phyloP scores from a whole-genome alignment of 2,797 vertebrate species.

The Halcyon badia region DNA sequence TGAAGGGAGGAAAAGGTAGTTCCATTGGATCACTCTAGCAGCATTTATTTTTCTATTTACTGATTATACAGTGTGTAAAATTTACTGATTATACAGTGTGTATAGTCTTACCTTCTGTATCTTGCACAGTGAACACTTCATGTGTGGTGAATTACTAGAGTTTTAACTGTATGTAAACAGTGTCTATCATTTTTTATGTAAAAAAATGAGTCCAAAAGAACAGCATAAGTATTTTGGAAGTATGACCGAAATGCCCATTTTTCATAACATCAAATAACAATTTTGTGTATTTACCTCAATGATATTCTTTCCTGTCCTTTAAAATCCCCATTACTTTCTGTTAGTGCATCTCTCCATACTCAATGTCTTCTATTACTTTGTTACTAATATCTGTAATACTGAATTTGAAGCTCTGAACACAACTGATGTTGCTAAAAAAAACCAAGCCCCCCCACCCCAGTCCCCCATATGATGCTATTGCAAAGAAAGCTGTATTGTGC shows the following conservation, averaged over 20 bases:
- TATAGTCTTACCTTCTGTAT: background rate
- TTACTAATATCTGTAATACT: background rate
- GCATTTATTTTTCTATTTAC: background rate
- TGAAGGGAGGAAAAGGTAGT: background rate
- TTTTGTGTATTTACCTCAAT: background rate
- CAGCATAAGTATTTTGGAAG: background rate
- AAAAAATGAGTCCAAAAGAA: background rate
- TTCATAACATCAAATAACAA: background rate
- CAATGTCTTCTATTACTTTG: background rate
- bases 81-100: background rate
- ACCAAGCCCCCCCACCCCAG: background rate
- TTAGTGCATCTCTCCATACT: background rate
- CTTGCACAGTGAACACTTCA: background rate
- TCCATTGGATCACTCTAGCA: background rate
- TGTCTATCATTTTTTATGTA: background rate
- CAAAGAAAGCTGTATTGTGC: background rate
- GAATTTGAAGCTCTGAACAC: background rate
- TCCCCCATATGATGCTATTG: accelerated
- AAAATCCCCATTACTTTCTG: background rate
- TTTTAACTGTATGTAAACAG: background rate
- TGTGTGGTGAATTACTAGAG: background rate
- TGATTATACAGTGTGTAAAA: background rate
- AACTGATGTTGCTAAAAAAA: background rate
- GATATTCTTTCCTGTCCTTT: background rate
- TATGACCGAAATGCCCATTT: accelerated